phyloP scores from a whole-genome alignment of 2,888 invertebrate genomes.

The Polymixis lichenea region DNA sequence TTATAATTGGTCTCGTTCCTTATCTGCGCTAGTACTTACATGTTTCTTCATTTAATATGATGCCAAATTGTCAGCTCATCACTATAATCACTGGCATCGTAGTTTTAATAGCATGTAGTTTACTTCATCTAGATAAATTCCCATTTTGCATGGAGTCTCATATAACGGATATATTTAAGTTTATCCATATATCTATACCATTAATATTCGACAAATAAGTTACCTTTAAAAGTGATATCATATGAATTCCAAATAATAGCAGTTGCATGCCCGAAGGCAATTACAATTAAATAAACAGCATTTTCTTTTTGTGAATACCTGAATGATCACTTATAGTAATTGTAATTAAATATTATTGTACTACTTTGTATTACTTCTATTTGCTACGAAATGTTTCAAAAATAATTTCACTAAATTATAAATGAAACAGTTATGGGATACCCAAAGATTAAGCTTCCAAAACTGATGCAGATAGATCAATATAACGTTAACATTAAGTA shows the following conservation, averaged over 20 bases:
- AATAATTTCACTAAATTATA: neutral
- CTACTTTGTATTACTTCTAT: neutral
- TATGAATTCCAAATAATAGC: neutral
- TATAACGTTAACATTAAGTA: neutral
- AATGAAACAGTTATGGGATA: too few species aligned
- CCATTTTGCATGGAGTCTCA: slow-evolving; percentile 7
- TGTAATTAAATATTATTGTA: neutral
- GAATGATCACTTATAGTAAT: neutral
- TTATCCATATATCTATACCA: neutral
- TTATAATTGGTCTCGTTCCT: neutral
- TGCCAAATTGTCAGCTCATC: slow-evolving; percentile 26
- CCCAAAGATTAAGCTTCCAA: neutral
- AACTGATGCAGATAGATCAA: neutral
- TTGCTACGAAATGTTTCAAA: neutral
- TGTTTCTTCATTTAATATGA: neutral
- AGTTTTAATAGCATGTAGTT: slow-evolving; percentile 19
- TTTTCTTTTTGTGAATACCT: slow-evolving; percentile 12
- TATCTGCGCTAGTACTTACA: neutral
- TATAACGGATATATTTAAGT: neutral
- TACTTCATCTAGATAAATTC: slow-evolving; percentile 22
- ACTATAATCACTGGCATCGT: slow-evolving; percentile 24
- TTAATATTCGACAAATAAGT: neutral
- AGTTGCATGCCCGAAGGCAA: slow-evolving; percentile 13
- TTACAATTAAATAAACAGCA: slow-evolving; percentile 13
- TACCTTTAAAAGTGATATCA: neutral